phyloP scores from a whole-genome alignment of 2,113 vertebrate species.

The Climacteris rufus region DNA sequence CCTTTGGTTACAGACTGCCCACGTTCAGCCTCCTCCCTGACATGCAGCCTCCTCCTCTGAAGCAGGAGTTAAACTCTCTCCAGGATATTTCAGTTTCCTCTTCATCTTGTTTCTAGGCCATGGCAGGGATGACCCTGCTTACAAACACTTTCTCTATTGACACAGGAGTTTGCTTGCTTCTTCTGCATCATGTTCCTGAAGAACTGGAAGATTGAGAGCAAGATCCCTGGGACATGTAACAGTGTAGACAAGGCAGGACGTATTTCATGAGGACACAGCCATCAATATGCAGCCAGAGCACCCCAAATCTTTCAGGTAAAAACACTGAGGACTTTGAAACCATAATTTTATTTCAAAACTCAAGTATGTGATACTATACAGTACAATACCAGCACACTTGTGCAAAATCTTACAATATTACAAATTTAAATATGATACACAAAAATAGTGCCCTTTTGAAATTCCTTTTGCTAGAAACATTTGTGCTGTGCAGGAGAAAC shows the following conservation, averaged over 20 bases:
- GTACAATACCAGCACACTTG: conserved; percentile 76
- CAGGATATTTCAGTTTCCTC: not conserved
- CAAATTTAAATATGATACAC: conserved; percentile 71
- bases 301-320: not conserved
- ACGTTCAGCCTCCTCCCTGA: not conserved
- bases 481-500: conserved; percentile 73
- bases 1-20: not conserved
- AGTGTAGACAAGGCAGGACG: not conserved
- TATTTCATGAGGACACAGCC: not conserved
- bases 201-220: conserved; percentile 26
- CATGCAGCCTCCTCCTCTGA: not conserved
- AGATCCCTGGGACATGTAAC: not conserved
- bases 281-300: not conserved
- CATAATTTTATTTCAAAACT: conserved; percentile 86
- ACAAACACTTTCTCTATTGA: not conserved
- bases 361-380: conserved; percentile 83
- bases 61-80: not conserved
- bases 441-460: conserved; percentile 71
- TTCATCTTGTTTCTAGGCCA: not conserved
- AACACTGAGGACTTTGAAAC: conserved; percentile 49
- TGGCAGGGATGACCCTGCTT: not conserved
- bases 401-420: conserved; percentile 77
- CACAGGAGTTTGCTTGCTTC: not conserved
- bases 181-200: not conserved
- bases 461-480: conserved; percentile 53